Evolutionary conservation across 2,797 vertebrate genomes (phyloP).

Genomic region (Myripristis jacobus): DNA sequence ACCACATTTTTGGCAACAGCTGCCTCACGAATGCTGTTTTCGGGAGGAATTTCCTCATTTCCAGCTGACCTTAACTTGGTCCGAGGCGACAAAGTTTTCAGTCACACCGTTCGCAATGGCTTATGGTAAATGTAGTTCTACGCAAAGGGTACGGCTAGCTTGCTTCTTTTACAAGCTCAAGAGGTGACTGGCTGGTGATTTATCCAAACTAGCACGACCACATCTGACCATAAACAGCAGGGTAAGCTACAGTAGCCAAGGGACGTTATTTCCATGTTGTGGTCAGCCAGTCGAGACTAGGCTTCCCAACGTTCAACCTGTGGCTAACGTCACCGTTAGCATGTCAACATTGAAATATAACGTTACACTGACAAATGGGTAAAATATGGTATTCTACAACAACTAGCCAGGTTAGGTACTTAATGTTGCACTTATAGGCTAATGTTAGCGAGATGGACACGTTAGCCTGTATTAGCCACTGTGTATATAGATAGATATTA

Average conservation of each 20-base stretch:
- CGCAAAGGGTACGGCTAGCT: not conserved
- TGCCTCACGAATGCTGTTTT: not conserved
- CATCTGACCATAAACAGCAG: not conserved
- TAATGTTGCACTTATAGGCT: not conserved
- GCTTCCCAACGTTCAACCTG: constrained; percentile 3
- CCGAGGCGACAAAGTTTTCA: too few species aligned
- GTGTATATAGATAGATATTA: not conserved
- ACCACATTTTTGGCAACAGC: not conserved
- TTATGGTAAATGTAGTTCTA: constrained; percentile 59
- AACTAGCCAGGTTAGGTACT: not conserved
- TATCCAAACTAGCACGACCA: not conserved
- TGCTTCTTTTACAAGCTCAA: constrained; percentile 11
- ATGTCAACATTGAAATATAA: constrained; percentile 67
- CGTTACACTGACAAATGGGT: constrained; percentile 36
- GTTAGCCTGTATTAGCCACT: not conserved
- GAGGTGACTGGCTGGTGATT: not conserved
- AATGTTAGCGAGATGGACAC: not conserved
- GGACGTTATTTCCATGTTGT: not conserved
- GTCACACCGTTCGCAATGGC: constrained; percentile 17
- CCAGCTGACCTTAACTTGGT: not conserved
- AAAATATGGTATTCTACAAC: not conserved
- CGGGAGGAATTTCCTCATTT: constrained; percentile 19
- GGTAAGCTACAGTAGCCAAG: not conserved
- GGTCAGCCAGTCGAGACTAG: not conserved
- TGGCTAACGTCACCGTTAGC: constrained; percentile 65